Evolutionary conservation across 2,888 invertebrate genomes (phyloP).

Genomic region (Phlogophora meticulosa): DNA sequence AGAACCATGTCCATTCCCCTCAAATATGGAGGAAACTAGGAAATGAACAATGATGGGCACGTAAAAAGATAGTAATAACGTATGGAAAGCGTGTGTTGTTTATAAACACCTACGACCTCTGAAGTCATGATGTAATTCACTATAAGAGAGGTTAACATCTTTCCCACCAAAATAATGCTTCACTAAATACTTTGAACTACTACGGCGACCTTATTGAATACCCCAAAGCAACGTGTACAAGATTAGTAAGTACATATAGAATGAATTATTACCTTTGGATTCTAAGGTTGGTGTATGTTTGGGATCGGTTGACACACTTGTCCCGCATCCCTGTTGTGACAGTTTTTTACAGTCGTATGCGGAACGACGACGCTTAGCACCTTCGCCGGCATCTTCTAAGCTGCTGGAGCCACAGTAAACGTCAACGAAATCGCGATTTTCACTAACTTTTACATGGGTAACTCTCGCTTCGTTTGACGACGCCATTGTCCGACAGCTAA

Average conservation of each 20-base stretch:
- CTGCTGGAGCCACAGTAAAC: conserved; percentile 78
- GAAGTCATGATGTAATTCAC: conserved; percentile 84
- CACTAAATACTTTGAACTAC: conserved; percentile 46
- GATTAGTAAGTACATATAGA: conserved; percentile 63
- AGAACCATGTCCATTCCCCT: conserved; percentile 42
- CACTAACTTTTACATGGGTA: conserved; percentile 87
- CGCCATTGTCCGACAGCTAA: conserved; percentile 88
- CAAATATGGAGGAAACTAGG: conserved; percentile 27
- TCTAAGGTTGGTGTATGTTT: conserved; percentile 80
- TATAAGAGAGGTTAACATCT: conserved; percentile 85
- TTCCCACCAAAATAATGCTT: conserved; percentile 87
- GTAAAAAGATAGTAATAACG: conserved; percentile 40
- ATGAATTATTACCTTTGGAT: conserved; percentile 82
- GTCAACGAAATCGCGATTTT: conserved; percentile 81
- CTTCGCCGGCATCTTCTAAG: conserved; percentile 84
- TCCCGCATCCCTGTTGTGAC: conserved; percentile 86
- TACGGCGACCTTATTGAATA: conserved; percentile 40
- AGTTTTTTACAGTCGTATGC: conserved; percentile 87
- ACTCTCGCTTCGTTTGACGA: conserved; percentile 86
- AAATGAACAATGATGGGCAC: conserved; percentile 15
- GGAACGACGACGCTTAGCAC: conserved; percentile 85
- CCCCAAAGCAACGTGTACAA: conserved; percentile 43
- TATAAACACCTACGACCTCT: conserved; percentile 89
- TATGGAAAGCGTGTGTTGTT: conserved; percentile 79
- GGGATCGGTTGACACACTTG: conserved; percentile 86